Percentiles rank a stretch among this genome's conserved stretches.
phyloP scores from a whole-genome alignment of 2,888 invertebrate genomes.

The Norana najaformis region DNA sequence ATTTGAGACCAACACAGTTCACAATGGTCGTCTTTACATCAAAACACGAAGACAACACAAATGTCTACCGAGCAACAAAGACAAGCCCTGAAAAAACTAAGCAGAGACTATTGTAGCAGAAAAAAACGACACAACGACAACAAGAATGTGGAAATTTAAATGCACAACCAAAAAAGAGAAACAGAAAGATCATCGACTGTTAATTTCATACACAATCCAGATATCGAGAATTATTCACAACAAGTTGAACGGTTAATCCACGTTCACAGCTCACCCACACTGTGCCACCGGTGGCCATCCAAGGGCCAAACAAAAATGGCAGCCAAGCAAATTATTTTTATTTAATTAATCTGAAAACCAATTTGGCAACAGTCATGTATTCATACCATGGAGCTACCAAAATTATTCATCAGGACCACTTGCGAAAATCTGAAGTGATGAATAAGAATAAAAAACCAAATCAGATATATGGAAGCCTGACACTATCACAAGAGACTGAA shows the following conservation, averaged over 20 bases:
- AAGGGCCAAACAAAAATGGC: neutral
- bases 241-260: neutral
- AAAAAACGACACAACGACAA: neutral
- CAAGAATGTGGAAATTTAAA: neutral
- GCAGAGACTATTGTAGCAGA: too few species aligned
- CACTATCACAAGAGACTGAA: neutral
- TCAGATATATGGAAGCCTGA: neutral
- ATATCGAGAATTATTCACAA: neutral
- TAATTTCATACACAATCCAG: too few species aligned
- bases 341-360: too few species aligned
- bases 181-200: neutral
- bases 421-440: neutral
- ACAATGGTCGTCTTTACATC: too few species aligned
- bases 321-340: neutral
- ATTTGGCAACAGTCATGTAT: neutral
- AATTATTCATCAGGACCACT: neutral
- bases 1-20: too few species aligned
- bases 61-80: too few species aligned
- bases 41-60: too few species aligned
- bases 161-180: neutral
- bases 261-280: neutral
- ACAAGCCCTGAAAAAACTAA: too few species aligned
- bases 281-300: neutral
- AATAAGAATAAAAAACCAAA: neutral
- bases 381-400: neutral